Percentiles rank a stretch among this genome's conserved stretches.
Evolutionary conservation across 2,888 invertebrate genomes (phyloP).

Genomic region (Vannuccia rotundouncinata): DNA sequence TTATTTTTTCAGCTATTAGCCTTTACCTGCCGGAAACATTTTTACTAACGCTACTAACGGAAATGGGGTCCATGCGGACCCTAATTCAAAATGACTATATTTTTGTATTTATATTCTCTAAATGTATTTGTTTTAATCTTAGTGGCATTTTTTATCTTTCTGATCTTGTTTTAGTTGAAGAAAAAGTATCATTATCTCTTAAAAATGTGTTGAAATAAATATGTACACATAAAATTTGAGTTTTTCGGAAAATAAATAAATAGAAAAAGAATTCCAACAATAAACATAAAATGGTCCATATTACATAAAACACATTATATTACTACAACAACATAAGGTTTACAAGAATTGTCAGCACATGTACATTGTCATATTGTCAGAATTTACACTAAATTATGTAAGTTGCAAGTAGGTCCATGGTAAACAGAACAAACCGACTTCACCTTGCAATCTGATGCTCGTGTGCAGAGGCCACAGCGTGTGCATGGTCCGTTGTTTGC

Average conservation of each 20-base stretch:
- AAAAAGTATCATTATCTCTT: not conserved
- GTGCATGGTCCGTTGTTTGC: too few species aligned
- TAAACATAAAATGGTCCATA: not conserved
- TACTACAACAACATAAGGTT: not conserved
- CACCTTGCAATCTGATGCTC: too few species aligned
- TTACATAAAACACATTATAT: too few species aligned
- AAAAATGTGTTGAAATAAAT: not conserved
- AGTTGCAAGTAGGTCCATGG: not conserved
- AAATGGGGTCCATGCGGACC: not conserved
- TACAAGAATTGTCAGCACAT: not conserved
- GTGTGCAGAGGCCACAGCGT: too few species aligned
- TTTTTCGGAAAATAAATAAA: not conserved
- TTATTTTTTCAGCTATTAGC: too few species aligned
- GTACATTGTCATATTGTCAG: not conserved
- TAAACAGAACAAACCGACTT: too few species aligned
- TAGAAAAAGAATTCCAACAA: not conserved
- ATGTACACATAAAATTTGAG: not conserved
- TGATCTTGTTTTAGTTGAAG: not conserved
- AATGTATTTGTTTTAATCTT: not conserved
- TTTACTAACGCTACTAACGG: not conserved
- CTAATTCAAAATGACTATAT: not conserved
- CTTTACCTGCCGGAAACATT: not conserved
- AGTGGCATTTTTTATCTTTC: not conserved
- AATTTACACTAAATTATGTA: not conserved
- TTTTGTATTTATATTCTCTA: not conserved